These are phyloP conservation scores for Phylloscopus whistleri DNA, from an alignment of 2,113 vertebrate genomes.

Conservation along the genomic window DNA sequence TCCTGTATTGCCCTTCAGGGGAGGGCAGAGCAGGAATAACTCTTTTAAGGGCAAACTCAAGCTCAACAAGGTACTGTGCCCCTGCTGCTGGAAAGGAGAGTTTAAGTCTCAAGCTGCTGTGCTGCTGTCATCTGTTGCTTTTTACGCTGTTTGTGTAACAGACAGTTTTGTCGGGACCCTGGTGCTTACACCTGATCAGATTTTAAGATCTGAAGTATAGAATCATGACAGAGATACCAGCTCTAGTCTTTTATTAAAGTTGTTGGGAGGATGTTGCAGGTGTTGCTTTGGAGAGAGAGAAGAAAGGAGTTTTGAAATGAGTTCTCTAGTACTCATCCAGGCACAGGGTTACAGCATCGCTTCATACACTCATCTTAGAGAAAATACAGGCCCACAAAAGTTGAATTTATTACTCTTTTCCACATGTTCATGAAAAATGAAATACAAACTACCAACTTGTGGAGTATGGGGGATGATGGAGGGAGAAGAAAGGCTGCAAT, in stretches of 20 bases:
- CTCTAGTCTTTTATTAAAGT: not conserved
- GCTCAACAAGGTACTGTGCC: not conserved
- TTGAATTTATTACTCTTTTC: not conserved
- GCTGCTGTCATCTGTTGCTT: not conserved
- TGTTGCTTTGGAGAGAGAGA: not conserved
- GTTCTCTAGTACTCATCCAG: not conserved
- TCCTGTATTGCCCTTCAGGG: not conserved
- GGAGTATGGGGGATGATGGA: not conserved
- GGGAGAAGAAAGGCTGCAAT: not conserved
- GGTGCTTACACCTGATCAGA: not conserved
- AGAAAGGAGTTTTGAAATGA: not conserved
- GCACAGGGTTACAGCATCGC: not conserved
- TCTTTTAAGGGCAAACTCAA: not conserved
- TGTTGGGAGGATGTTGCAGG: not conserved
- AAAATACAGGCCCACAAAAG: not conserved
- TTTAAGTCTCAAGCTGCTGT: not conserved
- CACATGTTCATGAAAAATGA: not conserved
- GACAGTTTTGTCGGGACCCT: not conserved
- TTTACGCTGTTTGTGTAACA: not conserved
- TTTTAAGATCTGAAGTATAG: not conserved
- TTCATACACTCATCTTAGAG: not conserved
- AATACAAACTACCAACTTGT: not conserved
- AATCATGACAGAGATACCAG: not conserved
- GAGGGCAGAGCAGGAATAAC: not conserved
- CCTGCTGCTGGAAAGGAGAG: not conserved